These are phyloP conservation scores for Chunga burmeisteri DNA, from an alignment of 2,113 vertebrate species.

Conservation along the genomic window DNA sequence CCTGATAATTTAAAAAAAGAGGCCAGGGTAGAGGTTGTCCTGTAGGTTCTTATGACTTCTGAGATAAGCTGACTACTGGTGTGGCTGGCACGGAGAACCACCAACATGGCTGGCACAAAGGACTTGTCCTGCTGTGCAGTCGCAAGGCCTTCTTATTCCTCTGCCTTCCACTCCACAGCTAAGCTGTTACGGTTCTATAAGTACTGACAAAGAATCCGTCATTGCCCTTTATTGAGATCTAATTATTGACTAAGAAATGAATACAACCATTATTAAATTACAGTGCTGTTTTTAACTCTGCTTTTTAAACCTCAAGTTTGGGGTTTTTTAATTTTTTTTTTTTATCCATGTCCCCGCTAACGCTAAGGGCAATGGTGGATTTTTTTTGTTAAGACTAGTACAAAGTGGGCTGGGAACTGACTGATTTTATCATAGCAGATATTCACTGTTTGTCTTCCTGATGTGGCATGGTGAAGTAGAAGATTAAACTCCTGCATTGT, in stretches of 20 bases:
- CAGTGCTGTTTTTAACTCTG: not conserved
- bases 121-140: not conserved
- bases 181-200: not conserved
- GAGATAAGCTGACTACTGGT: not conserved
- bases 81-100: not conserved
- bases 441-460: not conserved
- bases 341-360: no score
- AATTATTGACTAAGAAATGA: not conserved
- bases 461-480: not conserved
- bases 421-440: not conserved
- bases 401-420: not conserved
- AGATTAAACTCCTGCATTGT: not conserved
- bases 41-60: not conserved
- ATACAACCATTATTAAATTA: not conserved
- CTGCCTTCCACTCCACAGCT: not conserved
- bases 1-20: not conserved
- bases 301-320: not conserved
- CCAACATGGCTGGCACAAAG: not conserved
- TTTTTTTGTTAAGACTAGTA: not conserved
- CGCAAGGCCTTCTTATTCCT: not conserved
- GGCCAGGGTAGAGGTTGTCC: rapidly evolving
- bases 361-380: not conserved
- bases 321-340: not conserved
- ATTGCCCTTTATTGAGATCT: not conserved
- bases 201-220: not conserved